Conservation (phyloP, 2,888 invertebrate species). For the Caenorhabditis macrosperma region DNA sequence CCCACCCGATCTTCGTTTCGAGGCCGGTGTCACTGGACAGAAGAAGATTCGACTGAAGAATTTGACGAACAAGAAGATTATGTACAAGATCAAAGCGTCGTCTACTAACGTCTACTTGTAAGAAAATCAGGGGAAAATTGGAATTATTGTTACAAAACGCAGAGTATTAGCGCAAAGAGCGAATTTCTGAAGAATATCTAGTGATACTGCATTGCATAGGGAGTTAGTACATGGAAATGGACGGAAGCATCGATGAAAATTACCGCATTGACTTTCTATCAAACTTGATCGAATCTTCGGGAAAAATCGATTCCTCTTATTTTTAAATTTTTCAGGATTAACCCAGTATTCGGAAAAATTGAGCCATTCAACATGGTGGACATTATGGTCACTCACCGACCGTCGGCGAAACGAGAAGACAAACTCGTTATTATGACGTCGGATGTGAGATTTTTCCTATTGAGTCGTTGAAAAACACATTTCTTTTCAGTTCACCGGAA, state of each 20-base stretch:
- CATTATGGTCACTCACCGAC: constrained; percentile 27
- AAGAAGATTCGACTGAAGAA: constrained; percentile 37
- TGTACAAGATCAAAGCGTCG: constrained; percentile 35
- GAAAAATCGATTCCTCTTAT: no score
- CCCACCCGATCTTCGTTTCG: constrained; percentile 19
- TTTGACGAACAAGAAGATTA: constrained; percentile 25
- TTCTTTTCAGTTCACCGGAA: constrained; percentile 14
- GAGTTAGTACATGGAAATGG: no score
- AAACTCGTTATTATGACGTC: constrained; percentile 34
- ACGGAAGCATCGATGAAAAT: no score
- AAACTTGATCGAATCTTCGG: no score
- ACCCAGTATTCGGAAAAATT: constrained; percentile 41
- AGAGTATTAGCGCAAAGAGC: no score
- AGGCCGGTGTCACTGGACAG: constrained; percentile 14
- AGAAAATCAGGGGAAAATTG: neutral
- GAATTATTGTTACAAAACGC: no score
- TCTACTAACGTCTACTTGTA: constrained; percentile 33
- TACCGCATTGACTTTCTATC: no score
- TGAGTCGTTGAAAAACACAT: no score
- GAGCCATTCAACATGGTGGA: constrained; percentile 11
- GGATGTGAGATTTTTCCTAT: no score
- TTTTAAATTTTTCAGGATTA: constrained; percentile 20
- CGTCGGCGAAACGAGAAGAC: constrained; percentile 35
- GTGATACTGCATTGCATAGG: no score
- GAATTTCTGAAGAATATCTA: no score